Evolutionary conservation across 2,888 invertebrate species (phyloP).

Genomic region (Cactoblastis cactorum): DNA sequence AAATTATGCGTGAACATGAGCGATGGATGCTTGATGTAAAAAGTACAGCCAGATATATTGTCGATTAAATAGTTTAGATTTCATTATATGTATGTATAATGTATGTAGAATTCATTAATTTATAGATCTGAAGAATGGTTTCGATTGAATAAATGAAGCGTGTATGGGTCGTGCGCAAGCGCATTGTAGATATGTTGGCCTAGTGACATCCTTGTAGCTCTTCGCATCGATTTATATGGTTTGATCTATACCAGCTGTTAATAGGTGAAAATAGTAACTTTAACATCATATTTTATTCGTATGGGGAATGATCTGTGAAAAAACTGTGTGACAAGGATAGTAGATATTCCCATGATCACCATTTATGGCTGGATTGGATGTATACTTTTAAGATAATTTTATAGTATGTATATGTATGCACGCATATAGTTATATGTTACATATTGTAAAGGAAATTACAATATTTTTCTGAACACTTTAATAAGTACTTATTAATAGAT

Average conservation of each 20-base stretch:
- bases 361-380: background rate
- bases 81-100: slow-evolving; percentile 26
- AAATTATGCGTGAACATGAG: slow-evolving; percentile 29
- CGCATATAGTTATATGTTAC: background rate
- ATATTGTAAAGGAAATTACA: background rate
- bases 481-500: background rate
- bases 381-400: background rate
- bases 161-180: slow-evolving; percentile 28
- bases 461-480: background rate
- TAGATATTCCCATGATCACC: background rate
- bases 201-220: slow-evolving; percentile 6
- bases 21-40: slow-evolving; percentile 33
- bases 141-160: slow-evolving; percentile 32
- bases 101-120: slow-evolving; percentile 23
- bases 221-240: background rate
- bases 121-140: slow-evolving; percentile 38
- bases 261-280: background rate
- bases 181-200: slow-evolving; percentile 7
- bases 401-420: background rate
- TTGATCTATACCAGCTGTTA: background rate
- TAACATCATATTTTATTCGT: too few species aligned
- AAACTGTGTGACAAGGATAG: background rate
- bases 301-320: too few species aligned
- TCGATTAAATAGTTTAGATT: slow-evolving; percentile 22
- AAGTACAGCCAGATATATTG: slow-evolving; percentile 17